Base-by-base conservation (phyloP, 2,888 invertebrate species). In the Parascotia fuliginaria region DNA sequence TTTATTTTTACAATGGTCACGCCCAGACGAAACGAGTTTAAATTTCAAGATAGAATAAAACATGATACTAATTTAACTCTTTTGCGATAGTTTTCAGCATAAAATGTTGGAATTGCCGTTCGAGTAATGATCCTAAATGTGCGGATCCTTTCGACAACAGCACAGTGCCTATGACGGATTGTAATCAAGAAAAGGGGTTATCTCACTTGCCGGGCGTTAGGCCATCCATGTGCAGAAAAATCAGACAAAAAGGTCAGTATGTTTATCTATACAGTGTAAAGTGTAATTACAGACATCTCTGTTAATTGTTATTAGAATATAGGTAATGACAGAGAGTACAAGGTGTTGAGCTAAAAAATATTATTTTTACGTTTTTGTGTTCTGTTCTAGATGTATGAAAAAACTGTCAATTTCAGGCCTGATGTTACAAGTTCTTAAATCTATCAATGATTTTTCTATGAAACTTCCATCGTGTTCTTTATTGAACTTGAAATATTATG, bases 21-120 rank as follows among this genome's bases (percentile, higher is more conserved):
- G 83, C 87, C 85, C 84, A 72, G 60, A 58, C 9, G 28, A 9
- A 13, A 43, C 27, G 33, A 41, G 14, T 3, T 11, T 11, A 1
- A 27, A n/a, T n/a, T n/a, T n/a, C 9, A 27, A 9, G 7, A 6
- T 27, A 2, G 3, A 27, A 9, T 27, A 27, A 19, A 6, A 9
- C 12, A 5, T 29, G 11, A n/a, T 12, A 12, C 29, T 11, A 11
- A 29, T 29, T 12, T n/a, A 11, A 4, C 3, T 29, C 37, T 28
- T 40, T 57, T 27, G 45, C 52, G 29, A 34, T 51, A 96, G 96
- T 92, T 59, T 79, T 87, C 39, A 91, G 94, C 48, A 96, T 96
- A 38, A 97, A 98, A 92, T 98, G 98, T 77, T 98, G 97, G 97
- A 96, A 95, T 42, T 98, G 98, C 75, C 95, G 97, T 59, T 98